Evolutionary conservation across 2,797 vertebrate species (phyloP), one percentile per base, ranked within the genome.

Genomic region (Smutsia gigantea): DNA sequence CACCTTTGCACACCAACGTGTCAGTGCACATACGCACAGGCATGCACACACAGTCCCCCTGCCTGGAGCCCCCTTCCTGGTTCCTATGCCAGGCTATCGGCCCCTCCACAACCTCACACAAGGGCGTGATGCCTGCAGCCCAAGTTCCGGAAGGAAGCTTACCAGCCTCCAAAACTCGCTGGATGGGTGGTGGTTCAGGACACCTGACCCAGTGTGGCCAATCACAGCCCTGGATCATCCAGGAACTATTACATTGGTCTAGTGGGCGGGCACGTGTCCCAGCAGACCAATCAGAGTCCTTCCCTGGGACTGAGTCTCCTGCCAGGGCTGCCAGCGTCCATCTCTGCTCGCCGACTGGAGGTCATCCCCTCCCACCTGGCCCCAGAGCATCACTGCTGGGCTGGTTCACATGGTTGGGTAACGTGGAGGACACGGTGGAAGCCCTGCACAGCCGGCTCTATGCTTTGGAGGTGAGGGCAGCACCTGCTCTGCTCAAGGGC

Each of bases 241-340:
- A 13, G 31, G 46, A 29, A 0, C 14, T 25, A 1, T 0, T 27
- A 4, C 0, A 4, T 0, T 69, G 49, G 82, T 7, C 25, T 9
- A 29, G 49, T 31, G 6, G 34, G 25, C 0, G 1, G 49, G 25
- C 83, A 55, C 1, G 49, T 85, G 64, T 69, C 34, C 81, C 25
- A 31, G 42, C 7, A 25, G 81, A 25, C 31, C 81, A 49, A n/a
- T 82, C 57, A 25, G 31, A 64, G 13, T 17, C 19, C 61, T 34
- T 17, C 8, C 81, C 31, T 25, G 42, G 61, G 61, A 11, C 59
- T 0, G 13, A 46, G 3, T 9, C 34, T 25, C 31, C 5, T 0
- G 34, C 25, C n/a, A 9, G 46, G 72, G 72, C 46, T 19, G 46
- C 29, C 5, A 5, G 46, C 0, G 15, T 25, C 5, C 2, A 10